A percentile compares a stretch with the other conserved stretches of the same genome.
phyloP scores from a whole-genome alignment of 1,140 invertebrate genomes.

The Drosophila melanica region DNA sequence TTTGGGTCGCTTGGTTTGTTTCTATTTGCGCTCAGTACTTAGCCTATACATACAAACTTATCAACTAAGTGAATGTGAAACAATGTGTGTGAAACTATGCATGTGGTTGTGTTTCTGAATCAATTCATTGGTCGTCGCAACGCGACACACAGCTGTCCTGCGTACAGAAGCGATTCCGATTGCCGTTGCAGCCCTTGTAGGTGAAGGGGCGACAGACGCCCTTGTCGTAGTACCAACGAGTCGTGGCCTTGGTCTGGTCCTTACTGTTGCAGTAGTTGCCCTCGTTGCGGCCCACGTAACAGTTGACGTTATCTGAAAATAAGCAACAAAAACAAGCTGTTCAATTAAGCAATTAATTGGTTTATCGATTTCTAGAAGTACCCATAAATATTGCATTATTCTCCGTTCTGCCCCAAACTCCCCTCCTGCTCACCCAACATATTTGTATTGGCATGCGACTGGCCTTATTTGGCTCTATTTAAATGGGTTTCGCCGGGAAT shows the following conservation, averaged over 20 bases:
- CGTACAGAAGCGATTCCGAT: conserved; percentile 77
- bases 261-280: conserved; percentile 80
- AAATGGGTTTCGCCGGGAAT: conserved; percentile 32
- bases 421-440: background rate
- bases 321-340: background rate
- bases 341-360: conserved; percentile 28
- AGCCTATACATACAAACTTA: conserved; percentile 57
- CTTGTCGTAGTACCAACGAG: conserved; percentile 78
- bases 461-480: conserved; percentile 62
- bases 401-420: background rate
- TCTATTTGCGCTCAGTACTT: conserved; percentile 48
- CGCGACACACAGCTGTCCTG: conserved; percentile 69
- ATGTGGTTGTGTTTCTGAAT: background rate
- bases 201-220: conserved; percentile 66
- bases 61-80: conserved; percentile 28
- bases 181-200: conserved; percentile 79
- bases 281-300: conserved; percentile 77
- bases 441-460: background rate
- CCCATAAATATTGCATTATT: conserved; percentile 14
- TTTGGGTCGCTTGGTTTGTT: conserved; percentile 10
- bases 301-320: conserved; percentile 75
- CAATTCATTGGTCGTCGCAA: conserved; percentile 59
- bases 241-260: conserved; percentile 65
- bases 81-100: conserved; percentile 12
- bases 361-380: conserved; percentile 46